Conservation (phyloP, 2,113 vertebrate genomes). For the Upupa epops region DNA sequence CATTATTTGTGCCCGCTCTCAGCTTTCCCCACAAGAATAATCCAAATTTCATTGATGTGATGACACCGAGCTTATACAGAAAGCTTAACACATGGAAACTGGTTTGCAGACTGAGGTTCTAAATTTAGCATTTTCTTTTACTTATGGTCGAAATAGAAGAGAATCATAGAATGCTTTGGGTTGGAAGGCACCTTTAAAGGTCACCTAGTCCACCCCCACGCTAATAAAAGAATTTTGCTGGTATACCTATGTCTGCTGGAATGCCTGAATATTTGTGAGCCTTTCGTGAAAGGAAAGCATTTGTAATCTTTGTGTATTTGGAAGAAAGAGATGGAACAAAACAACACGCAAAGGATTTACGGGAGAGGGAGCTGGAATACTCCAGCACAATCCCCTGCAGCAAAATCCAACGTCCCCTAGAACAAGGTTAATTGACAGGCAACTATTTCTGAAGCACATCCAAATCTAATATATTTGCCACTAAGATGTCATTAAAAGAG, state of each 20-base stretch:
- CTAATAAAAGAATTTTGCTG: neutral
- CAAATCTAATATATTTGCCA: constrained; percentile 11
- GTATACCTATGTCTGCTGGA: neutral
- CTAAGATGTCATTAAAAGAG: neutral
- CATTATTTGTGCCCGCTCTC: neutral
- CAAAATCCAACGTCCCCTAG: neutral
- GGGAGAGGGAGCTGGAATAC: neutral
- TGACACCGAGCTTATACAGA: neutral
- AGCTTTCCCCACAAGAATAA: neutral
- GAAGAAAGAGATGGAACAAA: neutral
- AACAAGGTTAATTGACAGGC: constrained; percentile 13
- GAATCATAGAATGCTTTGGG: no score
- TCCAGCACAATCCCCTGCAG: neutral
- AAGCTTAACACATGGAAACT: neutral
- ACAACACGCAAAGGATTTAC: neutral
- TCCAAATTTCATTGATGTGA: neutral
- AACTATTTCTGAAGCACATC: constrained; percentile 21
- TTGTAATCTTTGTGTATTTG: neutral
- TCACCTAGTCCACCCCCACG: neutral
- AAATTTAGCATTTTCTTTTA: neutral
- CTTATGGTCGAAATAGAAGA: neutral
- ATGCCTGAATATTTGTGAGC: neutral
- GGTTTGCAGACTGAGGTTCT: neutral
- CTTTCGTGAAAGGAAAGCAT: neutral
- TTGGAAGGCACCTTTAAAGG: no score